A percentile compares a stretch with the other conserved stretches of the same genome.
Evolutionary conservation across 2,888 invertebrate genomes (phyloP).

Genomic region (Halictus quadricinctus): DNA sequence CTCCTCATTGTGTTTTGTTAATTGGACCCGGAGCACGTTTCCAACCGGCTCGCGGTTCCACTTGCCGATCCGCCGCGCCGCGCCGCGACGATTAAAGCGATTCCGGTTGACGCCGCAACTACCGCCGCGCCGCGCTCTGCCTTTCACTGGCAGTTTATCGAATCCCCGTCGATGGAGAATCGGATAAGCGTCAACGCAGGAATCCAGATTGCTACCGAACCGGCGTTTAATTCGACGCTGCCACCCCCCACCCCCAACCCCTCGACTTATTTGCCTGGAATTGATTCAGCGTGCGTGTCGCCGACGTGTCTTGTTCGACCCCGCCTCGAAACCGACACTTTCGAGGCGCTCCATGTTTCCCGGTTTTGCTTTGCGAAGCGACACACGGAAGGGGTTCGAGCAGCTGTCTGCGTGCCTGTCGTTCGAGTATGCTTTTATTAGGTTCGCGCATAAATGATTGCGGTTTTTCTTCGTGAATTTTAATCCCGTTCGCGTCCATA

Average conservation of each 20-base stretch:
- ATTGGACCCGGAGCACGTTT: conserved; percentile 44
- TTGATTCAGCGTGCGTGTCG: not conserved
- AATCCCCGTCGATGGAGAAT: conserved; percentile 40
- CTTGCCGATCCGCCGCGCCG: not conserved
- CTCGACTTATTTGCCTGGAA: not conserved
- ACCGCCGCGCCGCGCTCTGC: not conserved
- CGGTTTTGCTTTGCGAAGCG: not conserved
- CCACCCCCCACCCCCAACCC: not conserved
- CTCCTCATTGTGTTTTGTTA: conserved; percentile 57
- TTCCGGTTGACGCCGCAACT: not conserved
- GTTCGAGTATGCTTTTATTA: not conserved
- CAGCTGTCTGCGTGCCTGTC: not conserved
- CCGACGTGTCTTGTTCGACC: not conserved
- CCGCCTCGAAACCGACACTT: not conserved
- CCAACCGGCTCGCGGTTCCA: not conserved
- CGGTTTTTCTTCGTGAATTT: not conserved
- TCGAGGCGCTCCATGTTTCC: not conserved
- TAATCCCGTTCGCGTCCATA: not conserved
- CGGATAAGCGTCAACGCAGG: conserved; percentile 28
- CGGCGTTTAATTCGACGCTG: conserved; percentile 18
- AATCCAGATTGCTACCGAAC: conserved; percentile 18
- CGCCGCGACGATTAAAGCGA: too few species aligned
- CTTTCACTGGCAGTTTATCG: conserved; percentile 40
- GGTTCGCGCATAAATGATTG: not conserved
- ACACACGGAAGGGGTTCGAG: not conserved